Evolutionary conservation across 1,140 invertebrate genomes (phyloP).

Genomic region (Musca domestica): DNA sequence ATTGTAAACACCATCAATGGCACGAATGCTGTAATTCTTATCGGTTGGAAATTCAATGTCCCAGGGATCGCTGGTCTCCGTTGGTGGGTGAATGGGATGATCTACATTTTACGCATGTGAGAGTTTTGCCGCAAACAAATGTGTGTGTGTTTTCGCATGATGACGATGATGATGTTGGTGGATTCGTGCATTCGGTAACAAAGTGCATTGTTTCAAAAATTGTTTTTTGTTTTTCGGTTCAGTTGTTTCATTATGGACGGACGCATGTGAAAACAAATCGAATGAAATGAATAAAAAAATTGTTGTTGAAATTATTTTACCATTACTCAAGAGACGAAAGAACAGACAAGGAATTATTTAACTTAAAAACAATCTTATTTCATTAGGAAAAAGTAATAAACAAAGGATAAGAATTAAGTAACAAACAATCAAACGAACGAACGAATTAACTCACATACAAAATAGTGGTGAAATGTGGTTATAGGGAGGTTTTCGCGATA

Average conservation of each 20-base stretch:
- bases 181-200: not conserved
- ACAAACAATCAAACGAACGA: constrained; percentile 13
- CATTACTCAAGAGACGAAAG: no score
- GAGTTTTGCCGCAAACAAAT: not conserved
- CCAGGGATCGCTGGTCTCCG: constrained; percentile 78
- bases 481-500: no score
- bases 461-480: no score
- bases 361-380: constrained; percentile 7
- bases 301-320: not conserved
- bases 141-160: not conserved
- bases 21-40: constrained; percentile 69
- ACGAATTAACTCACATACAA: constrained; percentile 23
- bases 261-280: not conserved
- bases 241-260: no score
- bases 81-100: constrained; percentile 80
- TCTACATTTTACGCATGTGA: constrained; percentile 59
- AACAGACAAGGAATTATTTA: constrained; percentile 14
- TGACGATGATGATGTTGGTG: constrained; percentile 1
- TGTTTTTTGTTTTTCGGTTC: no score
- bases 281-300: constrained; percentile 8
- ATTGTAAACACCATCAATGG: constrained; percentile 81
- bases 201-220: not conserved
- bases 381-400: constrained; percentile 5
- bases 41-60: constrained; percentile 68
- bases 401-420: constrained; percentile 12